Evolutionary conservation across 2,797 vertebrate species (phyloP), one percentile per base, ranked within the genome.

Genomic region (Arrhamphus sclerolepis): DNA sequence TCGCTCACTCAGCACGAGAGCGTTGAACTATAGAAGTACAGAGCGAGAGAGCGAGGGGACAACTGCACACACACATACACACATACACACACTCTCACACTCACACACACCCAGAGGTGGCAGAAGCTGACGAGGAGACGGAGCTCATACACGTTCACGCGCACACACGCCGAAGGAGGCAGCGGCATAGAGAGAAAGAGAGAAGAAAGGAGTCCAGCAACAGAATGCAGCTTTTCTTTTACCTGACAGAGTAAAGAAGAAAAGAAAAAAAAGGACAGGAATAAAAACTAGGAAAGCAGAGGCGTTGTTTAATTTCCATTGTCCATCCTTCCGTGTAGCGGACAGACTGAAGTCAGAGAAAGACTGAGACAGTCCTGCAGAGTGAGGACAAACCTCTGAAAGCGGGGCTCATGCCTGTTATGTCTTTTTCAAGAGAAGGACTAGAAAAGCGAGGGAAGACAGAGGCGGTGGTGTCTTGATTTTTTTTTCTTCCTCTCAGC

Each of bases 291-390:
- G 29, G 29, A 31, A 7, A 10, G 9, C 5, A 28, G 14, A 28
- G 19, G 14, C 6, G 13, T 9, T 48, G 11, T 22, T 46, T 22
- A 8, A 10, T 16, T 47, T 17, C 28, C 48, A 4, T 20, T 49
- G 42, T 52, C 54, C 72, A 56, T 70, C 66, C 28, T 66, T 40
- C n/a, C 62, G 43, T 34, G 54, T 65, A 73, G 62, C 46, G 42
- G 61, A 56, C 58, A 29, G 55, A 63, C 50, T 61, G 66, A 67
- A 81, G 82, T 77, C 46, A 52, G 56, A 24, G 46, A 46, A 47
- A 57, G 62, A 59, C 63, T 14, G 66, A 70, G 59, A 72, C 46
- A 64, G 69, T 54, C 67, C 56, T 24, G 43, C 3, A 55, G n/a
- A 38, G 60, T 8, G 40, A 46, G 24, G 53, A 18, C 6, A 13